These are phyloP conservation scores for Chesias legatella DNA, from an alignment of 2,888 invertebrate genomes.

Conservation along the genomic window DNA sequence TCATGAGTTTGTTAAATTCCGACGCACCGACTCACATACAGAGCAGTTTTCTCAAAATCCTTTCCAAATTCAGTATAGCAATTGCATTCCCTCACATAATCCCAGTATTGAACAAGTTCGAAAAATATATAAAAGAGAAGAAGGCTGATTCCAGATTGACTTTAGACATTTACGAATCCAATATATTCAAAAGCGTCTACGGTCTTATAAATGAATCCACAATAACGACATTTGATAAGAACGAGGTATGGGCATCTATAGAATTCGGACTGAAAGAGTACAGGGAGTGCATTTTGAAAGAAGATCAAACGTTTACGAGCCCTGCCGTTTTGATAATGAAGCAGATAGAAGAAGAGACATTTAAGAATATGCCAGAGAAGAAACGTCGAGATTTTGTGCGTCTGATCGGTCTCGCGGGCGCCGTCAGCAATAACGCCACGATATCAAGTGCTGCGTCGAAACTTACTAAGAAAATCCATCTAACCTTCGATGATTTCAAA, in stretches of 20 bases:
- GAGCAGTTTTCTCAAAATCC: conserved; percentile 66
- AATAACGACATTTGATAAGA: conserved; percentile 56
- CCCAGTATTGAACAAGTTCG: conserved; percentile 45
- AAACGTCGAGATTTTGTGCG: conserved; percentile 72
- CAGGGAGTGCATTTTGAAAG: conserved; percentile 63
- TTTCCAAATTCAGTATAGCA: conserved; percentile 67
- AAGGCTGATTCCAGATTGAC: conserved; percentile 40
- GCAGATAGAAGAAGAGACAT: conserved; percentile 79
- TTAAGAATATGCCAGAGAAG: conserved; percentile 66
- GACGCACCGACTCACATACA: conserved; percentile 68
- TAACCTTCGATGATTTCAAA: conserved; percentile 82
- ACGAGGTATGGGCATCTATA: conserved; percentile 81
- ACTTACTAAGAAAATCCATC: conserved; percentile 83
- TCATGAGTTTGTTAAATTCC: conserved; percentile 55
- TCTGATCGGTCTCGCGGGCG: conserved; percentile 77
- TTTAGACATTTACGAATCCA: conserved; percentile 74
- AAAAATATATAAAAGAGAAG: conserved; percentile 36
- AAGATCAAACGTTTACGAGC: conserved; percentile 52
- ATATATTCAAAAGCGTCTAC: conserved; percentile 76
- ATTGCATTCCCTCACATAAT: conserved; percentile 62
- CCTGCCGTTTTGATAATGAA: conserved; percentile 77
- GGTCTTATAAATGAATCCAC: conserved; percentile 78
- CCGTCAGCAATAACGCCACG: conserved; percentile 80
- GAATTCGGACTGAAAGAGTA: conserved; percentile 76
- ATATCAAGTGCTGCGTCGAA: conserved; percentile 82